These are phyloP conservation scores for Priocnemis perturbator DNA, from an alignment of 2,888 invertebrate species.

Conservation along the genomic window DNA sequence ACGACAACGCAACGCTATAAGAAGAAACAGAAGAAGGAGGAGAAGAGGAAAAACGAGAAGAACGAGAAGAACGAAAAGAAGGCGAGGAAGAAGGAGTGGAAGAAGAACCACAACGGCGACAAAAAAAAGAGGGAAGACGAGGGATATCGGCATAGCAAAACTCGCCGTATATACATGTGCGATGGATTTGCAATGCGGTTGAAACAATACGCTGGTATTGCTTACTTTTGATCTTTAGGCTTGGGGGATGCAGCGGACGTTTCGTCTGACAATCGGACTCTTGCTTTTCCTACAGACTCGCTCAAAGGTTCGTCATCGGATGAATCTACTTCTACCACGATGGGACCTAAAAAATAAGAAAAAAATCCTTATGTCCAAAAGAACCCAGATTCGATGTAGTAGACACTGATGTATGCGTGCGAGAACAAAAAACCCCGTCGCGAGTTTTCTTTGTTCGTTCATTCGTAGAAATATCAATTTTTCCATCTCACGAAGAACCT, in stretches of 20 bases:
- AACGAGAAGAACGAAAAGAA: too few relatives aligned
- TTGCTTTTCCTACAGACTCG: conserved; percentile 82
- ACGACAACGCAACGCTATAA: conserved; percentile 33
- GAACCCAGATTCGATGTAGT: neutral
- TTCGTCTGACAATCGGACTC: conserved; percentile 72
- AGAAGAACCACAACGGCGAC: too few relatives aligned
- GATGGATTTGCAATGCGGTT: conserved; percentile 31
- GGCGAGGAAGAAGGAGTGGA: too few relatives aligned
- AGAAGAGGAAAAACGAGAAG: too few relatives aligned
- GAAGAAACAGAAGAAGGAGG: too few relatives aligned
- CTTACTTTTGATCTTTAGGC: conserved; percentile 73
- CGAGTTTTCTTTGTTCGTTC: too few relatives aligned
- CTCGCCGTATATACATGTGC: conserved; percentile 3
- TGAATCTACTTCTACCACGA: conserved; percentile 82
- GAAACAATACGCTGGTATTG: conserved; percentile 50
- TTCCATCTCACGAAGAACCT: too few relatives aligned
- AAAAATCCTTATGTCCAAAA: conserved; percentile 4
- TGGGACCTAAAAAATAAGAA: conserved; percentile 66
- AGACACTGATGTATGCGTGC: neutral
- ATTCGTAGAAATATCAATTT: too few relatives aligned
- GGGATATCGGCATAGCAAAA: too few relatives aligned
- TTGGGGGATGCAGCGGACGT: conserved; percentile 70
- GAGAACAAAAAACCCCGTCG: too few relatives aligned
- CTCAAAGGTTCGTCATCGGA: conserved; percentile 90
- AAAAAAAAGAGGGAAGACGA: too few relatives aligned